A percentile compares a stretch with the other conserved stretches of the same genome.
Conservation (phyloP, 2,797 vertebrate genomes). For the Ptychadena robeensis region DNA sequence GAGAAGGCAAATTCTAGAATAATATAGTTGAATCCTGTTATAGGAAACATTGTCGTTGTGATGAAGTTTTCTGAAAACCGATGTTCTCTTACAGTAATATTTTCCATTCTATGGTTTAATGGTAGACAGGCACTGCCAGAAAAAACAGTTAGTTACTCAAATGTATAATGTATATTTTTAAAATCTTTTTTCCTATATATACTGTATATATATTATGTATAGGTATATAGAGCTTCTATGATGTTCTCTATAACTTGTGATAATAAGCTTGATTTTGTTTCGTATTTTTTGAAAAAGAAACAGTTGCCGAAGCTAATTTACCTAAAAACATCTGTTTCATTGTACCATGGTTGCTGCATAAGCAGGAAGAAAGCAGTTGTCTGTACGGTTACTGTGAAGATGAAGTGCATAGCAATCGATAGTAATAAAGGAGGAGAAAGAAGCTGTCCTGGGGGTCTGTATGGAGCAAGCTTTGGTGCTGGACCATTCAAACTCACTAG, state of each 20-base stretch:
- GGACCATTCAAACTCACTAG: slow-evolving; percentile 74
- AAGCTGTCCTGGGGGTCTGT: slow-evolving; percentile 70
- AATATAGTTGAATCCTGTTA: slow-evolving; percentile 70
- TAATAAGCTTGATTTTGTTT: no score
- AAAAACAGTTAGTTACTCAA: background rate
- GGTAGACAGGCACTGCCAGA: slow-evolving; percentile 41
- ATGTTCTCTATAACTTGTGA: no score
- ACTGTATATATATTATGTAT: no score
- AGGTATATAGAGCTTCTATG: no score
- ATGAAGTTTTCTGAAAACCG: slow-evolving; percentile 68
- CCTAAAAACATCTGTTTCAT: slow-evolving; percentile 56
- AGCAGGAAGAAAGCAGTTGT: slow-evolving; percentile 69
- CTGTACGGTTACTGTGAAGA: slow-evolving; percentile 65
- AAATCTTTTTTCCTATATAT: no score
- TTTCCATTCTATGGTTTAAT: slow-evolving; percentile 27
- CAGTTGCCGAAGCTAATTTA: background rate
- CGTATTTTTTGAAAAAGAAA: background rate
- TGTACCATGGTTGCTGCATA: slow-evolving; percentile 75
- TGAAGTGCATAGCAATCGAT: slow-evolving; percentile 67
- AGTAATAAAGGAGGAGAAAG: slow-evolving; percentile 73
- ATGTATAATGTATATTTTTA: no score
- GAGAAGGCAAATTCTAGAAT: slow-evolving; percentile 72
- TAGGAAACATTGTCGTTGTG: slow-evolving; percentile 68
- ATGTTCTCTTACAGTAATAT: slow-evolving; percentile 30
- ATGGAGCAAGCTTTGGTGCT: slow-evolving; percentile 71